A percentile compares a stretch with the other conserved stretches of the same genome.
phyloP scores from a whole-genome alignment of 2,888 invertebrate species.

The Xestia sexstrigata region DNA sequence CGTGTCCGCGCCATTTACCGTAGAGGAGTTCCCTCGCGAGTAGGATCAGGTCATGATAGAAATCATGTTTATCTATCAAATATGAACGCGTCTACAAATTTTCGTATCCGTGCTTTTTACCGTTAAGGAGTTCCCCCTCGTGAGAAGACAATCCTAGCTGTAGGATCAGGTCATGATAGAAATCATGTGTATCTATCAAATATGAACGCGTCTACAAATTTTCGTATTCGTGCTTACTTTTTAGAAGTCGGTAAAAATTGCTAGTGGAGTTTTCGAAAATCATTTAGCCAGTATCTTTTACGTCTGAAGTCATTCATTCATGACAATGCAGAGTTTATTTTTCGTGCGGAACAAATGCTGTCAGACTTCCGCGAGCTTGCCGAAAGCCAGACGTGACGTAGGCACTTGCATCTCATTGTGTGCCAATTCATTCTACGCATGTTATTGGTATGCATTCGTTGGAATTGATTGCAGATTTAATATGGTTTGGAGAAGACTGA shows the following conservation, averaged over 20 bases:
- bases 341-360: conserved; percentile 47
- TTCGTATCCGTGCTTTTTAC: no score
- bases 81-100: no score
- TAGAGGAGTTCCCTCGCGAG: no score
- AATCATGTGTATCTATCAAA: no score
- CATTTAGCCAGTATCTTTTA: not conserved
- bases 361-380: conserved; percentile 35
- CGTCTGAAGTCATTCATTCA: conserved; percentile 28
- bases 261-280: not conserved
- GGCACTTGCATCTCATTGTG: conserved; percentile 35
- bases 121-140: no score
- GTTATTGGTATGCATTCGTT: conserved; percentile 28
- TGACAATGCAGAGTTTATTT: conserved; percentile 28
- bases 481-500: not conserved
- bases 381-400: conserved; percentile 45
- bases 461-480: conserved; percentile 14
- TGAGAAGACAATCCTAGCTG: no score
- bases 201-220: no score
- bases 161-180: no score
- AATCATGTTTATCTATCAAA: no score
- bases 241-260: not conserved
- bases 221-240: no score
- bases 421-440: conserved; percentile 43
- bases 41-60: no score
- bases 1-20: no score